Base-by-base conservation (phyloP, 92 coral and sea anemone genomes). In the Heliopora coerulea region DNA sequence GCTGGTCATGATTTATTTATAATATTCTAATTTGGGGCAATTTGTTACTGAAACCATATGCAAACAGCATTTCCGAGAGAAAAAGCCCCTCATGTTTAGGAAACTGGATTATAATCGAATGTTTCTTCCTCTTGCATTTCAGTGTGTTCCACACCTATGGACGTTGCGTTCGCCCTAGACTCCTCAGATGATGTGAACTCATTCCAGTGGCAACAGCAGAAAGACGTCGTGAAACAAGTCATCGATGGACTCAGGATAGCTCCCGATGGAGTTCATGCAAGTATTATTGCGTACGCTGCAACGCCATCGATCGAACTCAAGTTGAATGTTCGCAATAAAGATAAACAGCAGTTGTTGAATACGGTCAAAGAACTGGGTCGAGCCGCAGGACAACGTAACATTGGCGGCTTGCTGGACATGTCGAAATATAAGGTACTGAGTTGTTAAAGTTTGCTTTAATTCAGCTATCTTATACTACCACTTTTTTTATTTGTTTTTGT, bases 91-190 rank as follows among this genome's bases (percentile, higher is more conserved):
- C n/a, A n/a, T n/a, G n/a, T n/a, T n/a, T n/a, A n/a, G n/a, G n/a
- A n/a, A n/a, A n/a, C n/a, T n/a, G n/a, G n/a, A 33, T 19, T n/a
- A 13, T 15, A 10, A 6, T 18, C 30, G 1, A n/a, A 17, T 13
- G 24, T 21, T 32, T 34, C 39, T 34, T 18, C 13, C 8, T 19
- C 2, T 57, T 35, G 17, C 23, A 56, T 26, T 56, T 18, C 84
- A 95, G 99, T 65, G 27, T 95, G 99, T 64, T 83, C 91, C 23
- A 90, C 91, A 50, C 76, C 80, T 17, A 84, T 95, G 81, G 99
- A 95, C 67, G 82, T 95, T 52, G 99, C 91, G 14, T 88, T 95
- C 56, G 99, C 99, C 0, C 81, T 95, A 76, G 99, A 95, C 63
- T 95, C 99, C 37, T 95, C 99, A 3, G 78, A 80, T 29, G 99